Conservation (phyloP, 2,888 invertebrate species). For the Periphyllus acericola region DNA sequence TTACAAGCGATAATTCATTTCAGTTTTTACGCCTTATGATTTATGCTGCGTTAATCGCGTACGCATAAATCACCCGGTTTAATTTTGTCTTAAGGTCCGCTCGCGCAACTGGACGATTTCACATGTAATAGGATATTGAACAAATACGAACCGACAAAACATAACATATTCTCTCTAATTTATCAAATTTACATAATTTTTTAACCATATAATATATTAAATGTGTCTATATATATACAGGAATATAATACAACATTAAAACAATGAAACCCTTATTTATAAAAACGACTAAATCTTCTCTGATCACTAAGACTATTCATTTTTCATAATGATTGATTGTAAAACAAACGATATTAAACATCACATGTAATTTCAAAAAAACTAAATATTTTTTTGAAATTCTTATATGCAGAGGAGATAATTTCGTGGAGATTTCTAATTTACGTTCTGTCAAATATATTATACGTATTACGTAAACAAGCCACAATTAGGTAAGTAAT, state of each 20-base stretch:
- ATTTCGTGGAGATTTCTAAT: background rate
- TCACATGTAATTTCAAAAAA: background rate
- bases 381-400: background rate
- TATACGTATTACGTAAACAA: background rate
- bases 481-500: background rate
- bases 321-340: constrained; percentile 13
- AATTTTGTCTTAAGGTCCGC: constrained; percentile 48
- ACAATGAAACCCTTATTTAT: constrained; percentile 21
- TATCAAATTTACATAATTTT: constrained; percentile 32
- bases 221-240: background rate
- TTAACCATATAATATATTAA: constrained; percentile 10
- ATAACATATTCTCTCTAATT: constrained; percentile 41
- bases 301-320: constrained; percentile 2
- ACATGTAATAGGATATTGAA: constrained; percentile 60
- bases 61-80: constrained; percentile 58
- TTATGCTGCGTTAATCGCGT: constrained; percentile 55
- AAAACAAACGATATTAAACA: background rate
- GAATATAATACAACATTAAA: background rate
- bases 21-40: constrained; percentile 46
- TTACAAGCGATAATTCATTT: constrained; percentile 55
- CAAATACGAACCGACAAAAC: constrained; percentile 42
- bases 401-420: background rate
- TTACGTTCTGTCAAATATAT: background rate
- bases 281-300: constrained; percentile 14
- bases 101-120: constrained; percentile 44